Conservation (phyloP, 2,113 vertebrate species). For the Leptobrachium ailaonicum region DNA sequence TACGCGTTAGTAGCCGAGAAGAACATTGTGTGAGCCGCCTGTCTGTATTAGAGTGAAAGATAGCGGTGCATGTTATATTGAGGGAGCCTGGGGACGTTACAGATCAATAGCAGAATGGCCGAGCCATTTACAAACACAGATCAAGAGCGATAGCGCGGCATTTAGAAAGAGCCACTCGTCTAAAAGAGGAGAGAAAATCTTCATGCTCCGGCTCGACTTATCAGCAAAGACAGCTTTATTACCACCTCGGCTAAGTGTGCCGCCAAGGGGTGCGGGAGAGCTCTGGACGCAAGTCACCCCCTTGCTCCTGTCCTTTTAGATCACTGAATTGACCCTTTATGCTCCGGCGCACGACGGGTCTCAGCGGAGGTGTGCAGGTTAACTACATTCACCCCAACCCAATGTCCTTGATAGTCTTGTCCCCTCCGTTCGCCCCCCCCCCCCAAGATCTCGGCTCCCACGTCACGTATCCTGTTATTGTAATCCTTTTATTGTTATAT, state of each 20-base stretch:
- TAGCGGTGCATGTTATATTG: background rate
- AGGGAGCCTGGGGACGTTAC: constrained; percentile 17
- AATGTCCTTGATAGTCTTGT: background rate
- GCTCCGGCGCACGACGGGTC: background rate
- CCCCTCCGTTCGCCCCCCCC: background rate
- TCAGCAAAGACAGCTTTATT: constrained; percentile 36
- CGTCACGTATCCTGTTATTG: background rate
- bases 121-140: constrained; percentile 46
- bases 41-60: background rate
- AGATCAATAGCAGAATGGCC: constrained; percentile 40
- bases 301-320: background rate
- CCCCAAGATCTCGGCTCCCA: background rate
- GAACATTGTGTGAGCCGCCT: background rate
- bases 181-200: constrained; percentile 20
- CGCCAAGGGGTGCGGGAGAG: background rate
- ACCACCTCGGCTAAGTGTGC: constrained; percentile 17
- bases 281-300: background rate
- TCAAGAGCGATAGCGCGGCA: constrained; percentile 39
- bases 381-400: background rate
- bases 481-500: constrained; percentile 7
- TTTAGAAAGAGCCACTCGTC: constrained; percentile 17
- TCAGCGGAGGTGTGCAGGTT: background rate
- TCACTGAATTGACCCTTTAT: constrained; percentile 1
- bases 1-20: background rate
- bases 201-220: constrained; percentile 10